phyloP scores from a whole-genome alignment of 2,888 invertebrate genomes.

The Epicampocera succincta region DNA sequence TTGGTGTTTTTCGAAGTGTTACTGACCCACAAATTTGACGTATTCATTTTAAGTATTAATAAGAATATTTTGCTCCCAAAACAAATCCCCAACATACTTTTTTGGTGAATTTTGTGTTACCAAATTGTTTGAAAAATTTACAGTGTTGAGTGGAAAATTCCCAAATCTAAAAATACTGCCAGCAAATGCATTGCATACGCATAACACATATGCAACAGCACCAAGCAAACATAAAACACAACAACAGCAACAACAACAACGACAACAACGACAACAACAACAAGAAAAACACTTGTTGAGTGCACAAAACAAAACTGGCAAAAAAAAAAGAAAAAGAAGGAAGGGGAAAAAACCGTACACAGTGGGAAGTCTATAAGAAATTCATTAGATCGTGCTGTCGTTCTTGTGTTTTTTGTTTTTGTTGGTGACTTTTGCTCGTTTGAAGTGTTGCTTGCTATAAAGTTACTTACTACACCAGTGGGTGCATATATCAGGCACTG shows the following conservation, averaged over 20 bases:
- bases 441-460: conserved; percentile 7
- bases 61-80: conserved; percentile 17
- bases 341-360: conserved; percentile 31
- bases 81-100: conserved; percentile 24
- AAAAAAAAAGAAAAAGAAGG: conserved; percentile 3
- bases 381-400: conserved; percentile 38
- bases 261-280: conserved; percentile 21
- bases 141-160: conserved; percentile 71
- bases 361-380: conserved; percentile 34
- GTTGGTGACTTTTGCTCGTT: neutral
- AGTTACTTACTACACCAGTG: neutral
- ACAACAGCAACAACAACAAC: conserved; percentile 13
- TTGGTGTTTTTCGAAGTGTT: conserved; percentile 4
- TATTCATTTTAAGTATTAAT: conserved; percentile 51
- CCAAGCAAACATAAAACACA: conserved; percentile 29
- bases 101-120: conserved; percentile 54
- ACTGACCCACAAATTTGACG: conserved; percentile 60
- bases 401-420: neutral
- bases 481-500: neutral
- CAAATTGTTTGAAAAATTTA: conserved; percentile 58
- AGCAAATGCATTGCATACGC: conserved; percentile 60
- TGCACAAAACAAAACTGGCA: conserved; percentile 33
- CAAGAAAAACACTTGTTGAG: conserved; percentile 55
- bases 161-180: conserved; percentile 68
- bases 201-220: conserved; percentile 48